These are phyloP conservation scores for Nothobranchius kuhntae DNA, from an alignment of 2,113 vertebrate genomes.

Conservation along the genomic window DNA sequence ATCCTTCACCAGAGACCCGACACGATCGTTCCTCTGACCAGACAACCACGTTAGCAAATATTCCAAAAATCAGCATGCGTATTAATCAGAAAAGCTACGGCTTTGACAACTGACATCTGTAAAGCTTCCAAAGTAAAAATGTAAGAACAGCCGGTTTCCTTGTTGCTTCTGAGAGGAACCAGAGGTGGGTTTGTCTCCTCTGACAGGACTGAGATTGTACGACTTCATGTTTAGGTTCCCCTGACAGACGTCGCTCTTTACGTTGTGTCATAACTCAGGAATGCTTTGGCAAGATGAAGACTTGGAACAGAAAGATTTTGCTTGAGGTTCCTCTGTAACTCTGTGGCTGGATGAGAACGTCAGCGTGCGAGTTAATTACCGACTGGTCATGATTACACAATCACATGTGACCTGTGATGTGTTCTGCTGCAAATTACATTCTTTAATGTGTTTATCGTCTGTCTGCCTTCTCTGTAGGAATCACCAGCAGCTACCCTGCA, in stretches of 20 bases:
- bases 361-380: neutral
- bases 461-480: conserved; percentile 93
- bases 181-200: neutral
- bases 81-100: conserved; percentile 2
- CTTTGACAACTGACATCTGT: neutral
- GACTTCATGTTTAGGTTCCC: conserved; percentile 42
- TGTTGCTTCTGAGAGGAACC: neutral
- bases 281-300: conserved; percentile 50
- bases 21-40: conserved; percentile 36
- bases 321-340: conserved; percentile 28
- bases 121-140: too few relatives aligned
- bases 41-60: conserved; percentile 30
- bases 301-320: conserved; percentile 43
- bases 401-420: conserved; percentile 40
- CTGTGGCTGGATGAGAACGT: conserved; percentile 41
- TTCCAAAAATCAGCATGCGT: conserved; percentile 7
- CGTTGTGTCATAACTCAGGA: conserved; percentile 62
- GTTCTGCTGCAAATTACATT: conserved; percentile 14
- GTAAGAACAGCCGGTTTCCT: too few relatives aligned
- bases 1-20: conserved; percentile 13
- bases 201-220: conserved; percentile 1
- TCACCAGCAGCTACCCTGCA: conserved; percentile 94
- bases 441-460: conserved; percentile 12
- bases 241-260: conserved; percentile 30
- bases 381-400: conserved; percentile 32